Conservation (phyloP, 2,888 invertebrate species). For the Euplexia lucipara region DNA sequence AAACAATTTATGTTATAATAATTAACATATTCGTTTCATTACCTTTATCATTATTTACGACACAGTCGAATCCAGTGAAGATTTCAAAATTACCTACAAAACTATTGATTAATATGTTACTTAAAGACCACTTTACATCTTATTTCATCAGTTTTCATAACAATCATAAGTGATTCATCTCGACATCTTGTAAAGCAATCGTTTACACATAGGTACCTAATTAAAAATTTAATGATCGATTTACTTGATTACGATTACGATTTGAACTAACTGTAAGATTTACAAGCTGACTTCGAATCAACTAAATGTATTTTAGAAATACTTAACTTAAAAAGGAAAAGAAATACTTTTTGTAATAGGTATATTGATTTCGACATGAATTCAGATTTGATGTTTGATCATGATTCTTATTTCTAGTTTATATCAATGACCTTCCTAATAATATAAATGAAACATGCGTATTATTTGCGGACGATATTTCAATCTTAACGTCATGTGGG, state of each 20-base stretch:
- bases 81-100: slow-evolving; percentile 8
- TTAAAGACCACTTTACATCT: neutral
- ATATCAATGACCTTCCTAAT: no score
- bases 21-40: slow-evolving; percentile 66
- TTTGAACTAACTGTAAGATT: slow-evolving; percentile 9
- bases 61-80: neutral
- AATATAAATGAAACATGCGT: no score
- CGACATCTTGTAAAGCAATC: slow-evolving; percentile 29
- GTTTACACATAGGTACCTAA: slow-evolving; percentile 4
- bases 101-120: slow-evolving; percentile 28
- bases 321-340: neutral
- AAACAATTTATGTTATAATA: slow-evolving; percentile 77
- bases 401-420: no score
- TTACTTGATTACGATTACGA: neutral
- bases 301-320: neutral
- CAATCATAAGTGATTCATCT: slow-evolving; percentile 10
- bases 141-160: slow-evolving; percentile 16
- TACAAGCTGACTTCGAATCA: neutral
- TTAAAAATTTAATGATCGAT: neutral
- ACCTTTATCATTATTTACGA: neutral
- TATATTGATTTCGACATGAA: slow-evolving; percentile 7
- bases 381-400: no score
- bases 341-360: neutral
- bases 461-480: no score
- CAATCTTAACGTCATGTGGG: no score